Percentiles rank a stretch among this genome's conserved stretches.
These are phyloP conservation scores for Myiotriccus ornatus DNA, from an alignment of 2,797 vertebrate species.

Conservation along the genomic window DNA sequence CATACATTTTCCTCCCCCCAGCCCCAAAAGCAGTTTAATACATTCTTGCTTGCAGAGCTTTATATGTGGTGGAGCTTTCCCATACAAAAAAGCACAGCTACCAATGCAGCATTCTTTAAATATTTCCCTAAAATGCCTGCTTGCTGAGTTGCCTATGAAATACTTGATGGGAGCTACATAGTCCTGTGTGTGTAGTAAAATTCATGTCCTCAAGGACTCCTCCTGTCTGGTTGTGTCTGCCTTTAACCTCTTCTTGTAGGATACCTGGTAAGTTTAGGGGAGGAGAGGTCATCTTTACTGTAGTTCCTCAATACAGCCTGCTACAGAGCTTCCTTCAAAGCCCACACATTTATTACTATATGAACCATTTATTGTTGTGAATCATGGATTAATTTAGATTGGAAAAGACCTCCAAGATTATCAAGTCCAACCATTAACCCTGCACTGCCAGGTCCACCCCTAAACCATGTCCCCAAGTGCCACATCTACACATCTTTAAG, in stretches of 20 bases:
- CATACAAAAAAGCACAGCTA: not conserved
- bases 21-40: not conserved
- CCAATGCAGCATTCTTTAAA: not conserved
- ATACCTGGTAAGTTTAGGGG: not conserved
- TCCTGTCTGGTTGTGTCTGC: not conserved
- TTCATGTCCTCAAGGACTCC: not conserved
- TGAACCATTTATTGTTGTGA: not conserved
- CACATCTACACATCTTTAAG: too few relatives aligned
- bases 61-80: not conserved
- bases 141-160: not conserved
- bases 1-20: not conserved
- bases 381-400: fast-evolving
- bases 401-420: not conserved
- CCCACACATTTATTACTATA: not conserved
- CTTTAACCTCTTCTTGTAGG: not conserved
- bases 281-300: not conserved
- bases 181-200: not conserved
- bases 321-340: not conserved
- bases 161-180: not conserved
- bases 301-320: not conserved
- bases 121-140: not conserved
- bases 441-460: not conserved
- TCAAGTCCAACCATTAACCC: not conserved
- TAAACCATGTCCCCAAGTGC: not conserved
- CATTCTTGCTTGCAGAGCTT: not conserved